These are phyloP conservation scores for Morphnarchus princeps DNA, from an alignment of 2,113 vertebrate genomes.

Conservation along the genomic window DNA sequence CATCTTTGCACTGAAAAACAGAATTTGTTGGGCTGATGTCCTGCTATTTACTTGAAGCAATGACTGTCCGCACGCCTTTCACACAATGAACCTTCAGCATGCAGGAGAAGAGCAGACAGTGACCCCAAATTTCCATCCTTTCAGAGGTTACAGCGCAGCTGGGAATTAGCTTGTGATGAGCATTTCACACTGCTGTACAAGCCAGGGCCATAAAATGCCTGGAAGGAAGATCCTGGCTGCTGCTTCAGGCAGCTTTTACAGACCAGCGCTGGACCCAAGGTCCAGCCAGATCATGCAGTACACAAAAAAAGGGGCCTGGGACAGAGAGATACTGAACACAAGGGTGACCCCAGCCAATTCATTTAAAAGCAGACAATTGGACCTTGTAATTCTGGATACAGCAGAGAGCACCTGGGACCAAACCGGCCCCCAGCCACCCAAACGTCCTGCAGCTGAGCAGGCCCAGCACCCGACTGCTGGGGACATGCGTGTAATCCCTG, in stretches of 20 bases:
- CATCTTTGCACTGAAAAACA: background rate
- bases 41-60: background rate
- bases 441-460: background rate
- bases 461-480: background rate
- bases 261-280: background rate
- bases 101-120: background rate
- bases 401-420: background rate
- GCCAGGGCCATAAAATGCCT: background rate
- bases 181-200: fast-evolving
- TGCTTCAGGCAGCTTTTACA: background rate
- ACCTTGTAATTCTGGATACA: background rate
- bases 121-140: background rate
- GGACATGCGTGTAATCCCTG: background rate
- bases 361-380: background rate
- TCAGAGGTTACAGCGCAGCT: fast-evolving
- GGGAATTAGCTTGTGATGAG: fast-evolving
- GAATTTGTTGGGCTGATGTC: background rate
- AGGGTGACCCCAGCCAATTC: background rate
- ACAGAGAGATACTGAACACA: background rate
- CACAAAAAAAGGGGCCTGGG: background rate
- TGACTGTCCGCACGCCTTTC: background rate
- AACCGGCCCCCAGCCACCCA: background rate
- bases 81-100: fast-evolving
- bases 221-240: background rate
- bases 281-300: background rate